Base-by-base conservation (phyloP, 2,888 invertebrate genomes). In the Vandiemenella viatica region DNA sequence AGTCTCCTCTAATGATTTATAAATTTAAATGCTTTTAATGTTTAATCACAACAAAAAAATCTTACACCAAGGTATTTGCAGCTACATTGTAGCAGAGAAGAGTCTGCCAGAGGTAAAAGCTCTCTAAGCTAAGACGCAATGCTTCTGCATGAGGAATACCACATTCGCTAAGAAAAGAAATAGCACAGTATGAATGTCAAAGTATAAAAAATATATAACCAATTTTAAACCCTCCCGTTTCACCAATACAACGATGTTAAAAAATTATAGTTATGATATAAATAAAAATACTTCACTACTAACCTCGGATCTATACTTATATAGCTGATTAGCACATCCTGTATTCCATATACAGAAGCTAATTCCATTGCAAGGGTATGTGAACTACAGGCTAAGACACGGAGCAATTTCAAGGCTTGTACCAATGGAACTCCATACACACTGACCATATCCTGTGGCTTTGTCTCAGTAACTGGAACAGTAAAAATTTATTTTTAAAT, bases 361-460 rank as follows among this genome's bases (percentile, higher is more conserved):
- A 82, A 63, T 46, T 67, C 61, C 10, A 65, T 62, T 5, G 76
- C 74, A 50, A 78, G 66, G 53, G 70, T 67, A 58, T 65, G 66
- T 42, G 71, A 75, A 59, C 82, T 76, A 32, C 78, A 71, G 21
- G 80, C 73, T 22, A 91, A 63, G 46, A 87, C 69, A 57, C 89
- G 73, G 26, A 88, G 65, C 4, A 91, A 67, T 62, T 83, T 86
- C 16, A 91, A 61, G 7, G 84, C 84, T 45, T 77, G 70, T 46
- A 77, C 63, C 52, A 85, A 67, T 3, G 89, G 85, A 55, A 75
- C 73, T 5, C 79, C 77, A 62, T 85, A 80, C 46, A 71, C 67
- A 53, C 63, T 51, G 2, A 16, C 17, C 51, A 53, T 52, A 8
- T 53, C 53, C 5, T 23, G 16, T 22, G 50, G 49, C n/a, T 49